Evolutionary conservation across 2,113 vertebrate species (phyloP), one percentile per base, ranked within the genome.

Genomic region (Etia nguti): DNA sequence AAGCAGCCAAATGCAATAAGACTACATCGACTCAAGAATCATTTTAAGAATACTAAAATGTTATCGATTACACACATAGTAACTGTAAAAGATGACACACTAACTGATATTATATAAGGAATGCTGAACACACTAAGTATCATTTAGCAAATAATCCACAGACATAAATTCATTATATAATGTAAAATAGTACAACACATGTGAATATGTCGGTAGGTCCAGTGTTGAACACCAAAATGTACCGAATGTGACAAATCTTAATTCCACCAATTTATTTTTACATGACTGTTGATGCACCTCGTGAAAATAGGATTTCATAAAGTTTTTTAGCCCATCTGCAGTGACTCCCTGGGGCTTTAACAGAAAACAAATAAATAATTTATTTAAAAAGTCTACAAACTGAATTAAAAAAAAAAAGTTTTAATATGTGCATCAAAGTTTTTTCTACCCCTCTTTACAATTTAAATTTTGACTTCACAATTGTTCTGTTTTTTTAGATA

Each of bases 221-320:
- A 41, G 34, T 15, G 62, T 0, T 41, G 0, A 68, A 38, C 1
- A 8, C 20, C 20, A 24, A 70, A 43, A 24, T 41, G 36, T 15
- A 70, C 0, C 12, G 0, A 15, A n/a, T n/a, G n/a, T 68, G 2
- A 68, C 62, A 15, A 22, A 70, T 70, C 36, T 70, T 24, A 15
- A 70, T 15, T 43, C 0, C 2, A 43, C n/a, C 36, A 6, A 24
- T 68, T 68, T 41, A 68, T 68, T 41, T 68, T 68, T 68, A 41
- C 62, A 41, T 20, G 68, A 73, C 0, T 10, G 22, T 26, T 46
- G 15, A 46, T 41, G 48, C 29, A 3, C 0, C 9, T 73, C 3
- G 2, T 73, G 15, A 48, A 48, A 48, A 16, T 16, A 6, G 6
- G 6, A 16, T n/a, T n/a, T n/a, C n/a, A n/a, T n/a, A n/a, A n/a